Conservation (phyloP, 2,113 vertebrate genomes). For the Laticauda laticaudata region DNA sequence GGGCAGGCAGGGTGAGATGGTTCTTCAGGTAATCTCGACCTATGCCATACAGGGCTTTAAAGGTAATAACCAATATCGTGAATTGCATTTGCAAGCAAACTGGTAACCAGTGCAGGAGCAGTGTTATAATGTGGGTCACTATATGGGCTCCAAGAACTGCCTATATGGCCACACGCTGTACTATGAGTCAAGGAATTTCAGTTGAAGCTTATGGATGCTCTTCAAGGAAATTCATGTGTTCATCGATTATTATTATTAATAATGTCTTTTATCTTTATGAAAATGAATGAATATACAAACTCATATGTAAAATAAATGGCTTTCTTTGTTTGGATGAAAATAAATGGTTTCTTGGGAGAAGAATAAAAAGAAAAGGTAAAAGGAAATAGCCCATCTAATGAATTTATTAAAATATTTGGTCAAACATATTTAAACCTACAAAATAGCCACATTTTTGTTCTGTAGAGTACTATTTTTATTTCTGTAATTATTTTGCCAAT, state of each 20-base stretch:
- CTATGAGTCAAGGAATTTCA: not conserved
- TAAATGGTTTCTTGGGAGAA: not conserved
- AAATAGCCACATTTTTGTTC: slow-evolving; percentile 49
- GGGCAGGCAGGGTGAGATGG: not conserved
- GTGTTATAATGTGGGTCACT: not conserved
- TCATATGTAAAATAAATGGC: slow-evolving; percentile 28
- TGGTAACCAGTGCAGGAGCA: not conserved
- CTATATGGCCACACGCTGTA: not conserved
- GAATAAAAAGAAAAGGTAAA: not conserved
- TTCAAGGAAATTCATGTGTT: not conserved
- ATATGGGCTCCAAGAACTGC: not conserved
- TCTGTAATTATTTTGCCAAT: slow-evolving; percentile 45
- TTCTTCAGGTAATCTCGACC: not conserved
- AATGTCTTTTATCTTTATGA: not conserved
- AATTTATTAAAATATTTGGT: not conserved
- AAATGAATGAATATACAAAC: not conserved
- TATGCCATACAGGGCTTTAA: not conserved
- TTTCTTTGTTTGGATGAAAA: slow-evolving; percentile 19
- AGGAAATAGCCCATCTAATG: not conserved
- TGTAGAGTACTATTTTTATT: slow-evolving; percentile 26
- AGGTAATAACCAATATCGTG: not conserved
- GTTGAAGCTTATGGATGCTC: not conserved
- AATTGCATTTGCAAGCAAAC: not conserved
- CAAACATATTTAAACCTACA: slow-evolving; percentile 34
- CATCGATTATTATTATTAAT: not conserved